Evolutionary conservation across 2,888 invertebrate genomes (phyloP), one percentile per base, ranked within the genome.

Genomic region (Diachrysia chrysitis): DNA sequence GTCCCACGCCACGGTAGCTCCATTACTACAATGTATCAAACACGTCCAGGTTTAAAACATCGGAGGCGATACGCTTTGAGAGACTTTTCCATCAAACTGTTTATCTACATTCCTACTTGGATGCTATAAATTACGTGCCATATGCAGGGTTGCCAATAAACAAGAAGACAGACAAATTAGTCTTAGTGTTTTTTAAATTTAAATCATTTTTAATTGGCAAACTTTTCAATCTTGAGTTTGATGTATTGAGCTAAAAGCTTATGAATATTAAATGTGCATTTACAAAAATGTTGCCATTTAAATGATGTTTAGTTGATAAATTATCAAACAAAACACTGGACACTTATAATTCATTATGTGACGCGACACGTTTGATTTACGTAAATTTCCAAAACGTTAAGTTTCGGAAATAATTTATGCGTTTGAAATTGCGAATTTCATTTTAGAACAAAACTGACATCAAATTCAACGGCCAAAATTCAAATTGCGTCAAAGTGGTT

Each of bases 21-120:
- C 91, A 92, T 92, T 92, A 92, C 89, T 90, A 90, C 90, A 90
- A 90, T 90, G 91, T 85, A 86, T 85, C 82, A 89, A 81, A 83
- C 87, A 90, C 87, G 86, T 83, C 84, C 81, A 83, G 81, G 86
- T 87, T 88, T 85, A 86, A 85, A 89, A 88, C 88, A 90, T 88
- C 85, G 84, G 83, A 81, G 86, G 81, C 71, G 86, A 88, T 85
- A 83, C 79, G 79, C 66, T 29, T 55, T 76, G 76, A 81, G 87
- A 89, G 90, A 86, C 86, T 89, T 86, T 85, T 90, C 91, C 85
- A 91, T 92, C 90, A 91, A 88, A 80, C 71, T 82, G 85, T 88
- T 90, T 92, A 90, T 91, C 91, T 89, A 85, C 76, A 79, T 82
- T 83, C 83, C 67, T 67, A 64, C 69, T 75, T 71, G 60, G 73